Conservation (phyloP, 2,888 invertebrate genomes). For the Bibio marci region DNA sequence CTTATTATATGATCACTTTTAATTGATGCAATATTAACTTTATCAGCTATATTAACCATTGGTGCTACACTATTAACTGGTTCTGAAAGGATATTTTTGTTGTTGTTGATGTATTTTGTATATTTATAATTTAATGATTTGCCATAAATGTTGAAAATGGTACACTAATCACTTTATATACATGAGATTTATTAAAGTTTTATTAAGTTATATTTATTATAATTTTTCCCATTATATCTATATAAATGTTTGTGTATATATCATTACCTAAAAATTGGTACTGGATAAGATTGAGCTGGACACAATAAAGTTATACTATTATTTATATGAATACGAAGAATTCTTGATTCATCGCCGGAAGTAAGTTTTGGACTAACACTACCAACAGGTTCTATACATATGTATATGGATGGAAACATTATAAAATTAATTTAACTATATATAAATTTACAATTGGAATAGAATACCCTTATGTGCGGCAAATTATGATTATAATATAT, state of each 20-base stretch:
- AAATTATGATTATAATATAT: constrained; percentile 16
- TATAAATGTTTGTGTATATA: too few species aligned
- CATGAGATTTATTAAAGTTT: too few species aligned
- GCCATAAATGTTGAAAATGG: too few species aligned
- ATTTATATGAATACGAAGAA: constrained; percentile 32
- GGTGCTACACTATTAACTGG: constrained; percentile 41
- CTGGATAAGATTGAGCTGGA: constrained; percentile 60
- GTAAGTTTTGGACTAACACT: constrained; percentile 48
- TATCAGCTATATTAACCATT: constrained; percentile 34
- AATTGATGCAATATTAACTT: constrained; percentile 36
- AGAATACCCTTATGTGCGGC: background rate
- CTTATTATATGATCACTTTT: constrained; percentile 26
- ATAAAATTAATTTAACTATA: too few species aligned
- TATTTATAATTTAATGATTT: too few species aligned
- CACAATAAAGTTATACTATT: constrained; percentile 46
- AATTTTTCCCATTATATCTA: too few species aligned
- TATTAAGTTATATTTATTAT: too few species aligned
- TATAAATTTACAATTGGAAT: too few species aligned
- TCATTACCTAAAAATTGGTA: constrained; percentile 58
- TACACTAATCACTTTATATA: too few species aligned
- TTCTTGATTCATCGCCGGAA: constrained; percentile 44
- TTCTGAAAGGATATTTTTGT: too few species aligned
- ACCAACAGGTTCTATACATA: constrained; percentile 31
- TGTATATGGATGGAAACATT: too few species aligned
- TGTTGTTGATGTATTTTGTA: too few species aligned